Conservation (phyloP, 2,888 invertebrate genomes). For the Erannis defoliaria region DNA sequence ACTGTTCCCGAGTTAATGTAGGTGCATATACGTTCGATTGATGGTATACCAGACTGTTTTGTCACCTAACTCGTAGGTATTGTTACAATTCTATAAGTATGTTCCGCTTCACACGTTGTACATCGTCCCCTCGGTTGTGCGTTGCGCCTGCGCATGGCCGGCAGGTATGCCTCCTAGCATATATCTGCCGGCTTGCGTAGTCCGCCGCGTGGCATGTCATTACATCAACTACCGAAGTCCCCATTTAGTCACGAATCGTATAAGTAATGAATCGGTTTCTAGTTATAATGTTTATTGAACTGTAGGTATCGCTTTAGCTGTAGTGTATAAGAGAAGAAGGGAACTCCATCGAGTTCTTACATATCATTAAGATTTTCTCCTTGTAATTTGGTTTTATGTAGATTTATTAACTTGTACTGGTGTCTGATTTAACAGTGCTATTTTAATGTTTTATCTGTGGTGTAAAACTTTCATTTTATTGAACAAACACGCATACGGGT, state of each 20-base stretch:
- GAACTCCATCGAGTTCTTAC: conserved; percentile 83
- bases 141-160: conserved; percentile 7
- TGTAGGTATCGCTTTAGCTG: conserved; percentile 82
- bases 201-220: conserved; percentile 31
- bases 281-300: conserved; percentile 75
- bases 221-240: conserved; percentile 34
- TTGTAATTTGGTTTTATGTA: conserved; percentile 73
- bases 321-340: conserved; percentile 79
- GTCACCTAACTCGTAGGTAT: conserved; percentile 34
- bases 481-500: conserved; percentile 84
- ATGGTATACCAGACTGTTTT: conserved; percentile 39
- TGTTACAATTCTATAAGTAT: conserved; percentile 31
- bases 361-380: conserved; percentile 86
- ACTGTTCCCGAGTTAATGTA: conserved; percentile 14
- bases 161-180: too few relatives aligned
- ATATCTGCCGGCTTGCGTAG: neutral
- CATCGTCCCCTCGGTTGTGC: conserved; percentile 6
- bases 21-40: conserved; percentile 21
- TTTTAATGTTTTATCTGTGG: conserved; percentile 65
- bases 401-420: conserved; percentile 61
- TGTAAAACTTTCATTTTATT: conserved; percentile 66
- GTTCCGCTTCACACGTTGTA: conserved; percentile 23
- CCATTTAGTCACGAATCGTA: conserved; percentile 42
- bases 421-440: conserved; percentile 73
- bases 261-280: conserved; percentile 65